Conservation (phyloP, 2,797 vertebrate genomes). For the Phylloscopus collybita region DNA sequence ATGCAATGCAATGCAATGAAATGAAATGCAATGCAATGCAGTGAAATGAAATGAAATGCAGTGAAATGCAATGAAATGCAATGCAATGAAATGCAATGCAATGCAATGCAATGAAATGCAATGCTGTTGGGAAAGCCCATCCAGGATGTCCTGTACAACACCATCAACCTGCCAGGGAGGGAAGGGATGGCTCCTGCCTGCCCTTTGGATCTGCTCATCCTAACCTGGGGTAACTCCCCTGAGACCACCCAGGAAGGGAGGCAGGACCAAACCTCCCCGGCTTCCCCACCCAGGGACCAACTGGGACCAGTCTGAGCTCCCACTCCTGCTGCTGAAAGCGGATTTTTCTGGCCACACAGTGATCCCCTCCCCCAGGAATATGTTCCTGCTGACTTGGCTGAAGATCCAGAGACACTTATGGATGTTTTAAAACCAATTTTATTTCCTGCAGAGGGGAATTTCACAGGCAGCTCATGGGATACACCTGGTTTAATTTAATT, state of each 20-base stretch:
- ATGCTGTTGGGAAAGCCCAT: background rate
- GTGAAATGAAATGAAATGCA: no score
- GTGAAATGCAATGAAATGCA: no score
- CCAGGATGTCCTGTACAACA: constrained; percentile 53
- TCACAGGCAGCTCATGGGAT: background rate
- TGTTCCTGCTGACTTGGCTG: background rate
- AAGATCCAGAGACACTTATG: background rate
- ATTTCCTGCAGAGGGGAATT: background rate
- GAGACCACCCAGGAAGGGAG: background rate
- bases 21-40: no score
- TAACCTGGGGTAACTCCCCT: background rate
- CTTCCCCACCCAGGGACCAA: background rate
- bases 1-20: no score
- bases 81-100: no score
- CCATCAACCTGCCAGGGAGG: background rate
- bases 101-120: background rate
- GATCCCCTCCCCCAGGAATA: background rate
- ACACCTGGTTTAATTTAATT: background rate
- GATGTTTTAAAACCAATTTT: background rate
- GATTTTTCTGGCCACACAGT: background rate
- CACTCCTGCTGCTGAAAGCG: background rate
- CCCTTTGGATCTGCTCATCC: background rate
- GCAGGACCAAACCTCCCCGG: background rate
- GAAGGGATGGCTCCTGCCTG: background rate
- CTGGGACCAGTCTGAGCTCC: background rate